Conservation (phyloP, 2,113 vertebrate species). For the Periophthalmus modestus region DNA sequence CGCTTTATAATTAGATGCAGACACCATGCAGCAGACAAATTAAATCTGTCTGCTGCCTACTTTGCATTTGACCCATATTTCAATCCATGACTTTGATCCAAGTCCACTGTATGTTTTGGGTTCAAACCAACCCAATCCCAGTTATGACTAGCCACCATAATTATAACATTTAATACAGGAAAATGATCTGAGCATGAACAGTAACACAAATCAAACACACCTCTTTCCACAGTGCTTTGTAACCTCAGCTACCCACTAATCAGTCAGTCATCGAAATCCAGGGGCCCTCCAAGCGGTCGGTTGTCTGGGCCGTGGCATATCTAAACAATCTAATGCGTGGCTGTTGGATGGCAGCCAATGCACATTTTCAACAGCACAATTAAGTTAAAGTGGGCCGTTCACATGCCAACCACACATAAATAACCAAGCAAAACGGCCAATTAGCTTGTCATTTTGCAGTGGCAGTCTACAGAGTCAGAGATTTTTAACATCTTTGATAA, state of each 20-base stretch:
- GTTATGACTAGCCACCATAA: neutral
- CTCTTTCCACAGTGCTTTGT: neutral
- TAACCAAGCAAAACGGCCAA: neutral
- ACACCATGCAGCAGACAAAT: too few species aligned
- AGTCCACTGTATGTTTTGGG: neutral
- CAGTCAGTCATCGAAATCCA: conserved; percentile 8
- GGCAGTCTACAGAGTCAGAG: neutral
- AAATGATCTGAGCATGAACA: neutral
- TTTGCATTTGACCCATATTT: neutral
- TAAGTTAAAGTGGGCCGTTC: conserved; percentile 13
- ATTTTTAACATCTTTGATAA: neutral
- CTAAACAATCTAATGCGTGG: conserved; percentile 13
- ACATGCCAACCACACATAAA: conserved; percentile 10
- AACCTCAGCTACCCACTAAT: conserved; percentile 7
- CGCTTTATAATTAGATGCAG: too few species aligned
- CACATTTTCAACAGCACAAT: conserved; percentile 2
- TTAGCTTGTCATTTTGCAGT: neutral
- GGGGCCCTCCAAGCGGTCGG: neutral
- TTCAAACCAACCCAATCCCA: neutral
- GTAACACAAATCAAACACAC: conserved; percentile 10
- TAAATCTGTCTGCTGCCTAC: too few species aligned
- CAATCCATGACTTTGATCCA: neutral
- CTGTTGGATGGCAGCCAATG: neutral
- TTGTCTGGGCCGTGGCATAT: neutral
- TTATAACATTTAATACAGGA: neutral